A percentile compares a stretch with the other conserved stretches of the same genome.
Conservation (phyloP, 2,113 vertebrate species). For the Catagonus wagneri region DNA sequence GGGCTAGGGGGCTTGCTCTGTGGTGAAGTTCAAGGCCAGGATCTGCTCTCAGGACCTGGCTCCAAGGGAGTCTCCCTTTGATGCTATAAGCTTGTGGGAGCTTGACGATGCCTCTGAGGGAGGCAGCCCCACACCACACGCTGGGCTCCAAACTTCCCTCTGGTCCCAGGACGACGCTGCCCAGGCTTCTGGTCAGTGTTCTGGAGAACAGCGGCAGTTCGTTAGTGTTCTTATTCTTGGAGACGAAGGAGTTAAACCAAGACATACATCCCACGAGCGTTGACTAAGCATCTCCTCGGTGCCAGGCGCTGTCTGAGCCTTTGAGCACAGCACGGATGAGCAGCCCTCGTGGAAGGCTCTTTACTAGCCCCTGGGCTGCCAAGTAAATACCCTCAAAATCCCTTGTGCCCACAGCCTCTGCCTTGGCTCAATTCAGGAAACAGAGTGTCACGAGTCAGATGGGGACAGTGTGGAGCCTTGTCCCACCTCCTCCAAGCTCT, state of each 20-base stretch:
- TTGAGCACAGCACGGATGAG: neutral
- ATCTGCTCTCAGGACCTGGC: neutral
- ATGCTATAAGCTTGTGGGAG: neutral
- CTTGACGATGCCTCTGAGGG: neutral
- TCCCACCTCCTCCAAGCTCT: fast-evolving
- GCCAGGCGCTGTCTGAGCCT: neutral
- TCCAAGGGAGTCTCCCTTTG: neutral
- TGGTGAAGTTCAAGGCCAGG: neutral
- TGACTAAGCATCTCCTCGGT: neutral
- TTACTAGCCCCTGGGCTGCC: neutral
- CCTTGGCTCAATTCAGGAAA: neutral
- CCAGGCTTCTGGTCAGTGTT: neutral
- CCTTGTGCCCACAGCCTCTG: neutral
- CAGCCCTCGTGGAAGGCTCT: neutral
- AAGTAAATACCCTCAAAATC: neutral
- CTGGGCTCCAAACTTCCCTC: neutral
- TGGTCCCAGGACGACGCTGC: fast-evolving
- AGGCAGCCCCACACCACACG: neutral
- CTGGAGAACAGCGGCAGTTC: neutral
- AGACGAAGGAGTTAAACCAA: neutral
- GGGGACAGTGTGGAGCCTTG: no score
- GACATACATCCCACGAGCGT: no score
- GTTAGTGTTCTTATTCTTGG: neutral
- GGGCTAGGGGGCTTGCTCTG: neutral
- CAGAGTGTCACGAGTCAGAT: neutral